Base-by-base conservation (phyloP, 2,888 invertebrate species). In the Allygus modestus region DNA sequence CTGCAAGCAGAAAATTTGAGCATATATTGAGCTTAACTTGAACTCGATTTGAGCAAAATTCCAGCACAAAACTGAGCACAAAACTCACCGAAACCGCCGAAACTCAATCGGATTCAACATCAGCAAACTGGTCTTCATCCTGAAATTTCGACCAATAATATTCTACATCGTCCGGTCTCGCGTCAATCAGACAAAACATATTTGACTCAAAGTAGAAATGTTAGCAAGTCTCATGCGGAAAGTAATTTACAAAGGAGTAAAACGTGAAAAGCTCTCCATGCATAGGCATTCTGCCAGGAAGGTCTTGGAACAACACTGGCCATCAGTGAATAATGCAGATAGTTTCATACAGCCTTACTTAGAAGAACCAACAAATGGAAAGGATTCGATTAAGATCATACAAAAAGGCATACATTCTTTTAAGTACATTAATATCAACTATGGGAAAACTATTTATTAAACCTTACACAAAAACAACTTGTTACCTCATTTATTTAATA, bases 111-210 rank as follows among this genome's bases (percentile, higher is more conserved):
- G 85, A 85, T 83, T 85, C 85, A 28, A 85, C 85, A 75, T 85
- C 85, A 1, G 85, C 85, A 31, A 85, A 85, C 82, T 85, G 85
- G 85, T 85, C 85, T 77, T 83, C 85, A 23, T 85, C 85, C 85
- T 85, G 85, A 83, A 85, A 85, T 83, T 77, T 61, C 33, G 75
- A 75, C 77, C 75, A 43, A 83, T 51, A 58, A 43, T 77, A 61
- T 77, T 61, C 61, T 43, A 83, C 26, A 41, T 51, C 73, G 58
- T 77, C 77, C 84, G 37, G 23, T 51, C 15, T 37, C 54, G 37
- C 51, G 31, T 20, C 33, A 81, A 37, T n/a, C 33, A 33, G 31
- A 77, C 41, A 75, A 43, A 20, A 75, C 9, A 51, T 15, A 54
- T 23, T 77, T 77, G 31, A 43, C 54, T 17, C 46, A 37, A 69